Evolutionary conservation across 2,888 invertebrate genomes (phyloP).

Genomic region (Heteropelma amictum): DNA sequence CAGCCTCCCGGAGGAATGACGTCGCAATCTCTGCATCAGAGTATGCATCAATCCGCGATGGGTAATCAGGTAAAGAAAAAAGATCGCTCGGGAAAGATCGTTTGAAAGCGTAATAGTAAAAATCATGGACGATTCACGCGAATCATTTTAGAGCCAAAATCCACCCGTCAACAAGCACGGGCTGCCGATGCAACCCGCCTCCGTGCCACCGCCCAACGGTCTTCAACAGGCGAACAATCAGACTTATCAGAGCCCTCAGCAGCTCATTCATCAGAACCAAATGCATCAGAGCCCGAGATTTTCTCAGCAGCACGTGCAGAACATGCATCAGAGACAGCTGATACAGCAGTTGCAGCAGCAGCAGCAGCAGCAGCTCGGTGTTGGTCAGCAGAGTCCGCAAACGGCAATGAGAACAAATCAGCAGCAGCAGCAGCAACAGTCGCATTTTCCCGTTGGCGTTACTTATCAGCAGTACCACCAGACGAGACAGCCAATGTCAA

Average conservation of each 20-base stretch:
- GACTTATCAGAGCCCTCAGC: constrained; percentile 71
- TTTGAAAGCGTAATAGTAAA: no score
- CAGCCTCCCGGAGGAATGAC: constrained; percentile 64
- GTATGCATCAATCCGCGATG: constrained; percentile 64
- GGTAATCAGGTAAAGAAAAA: constrained; percentile 64
- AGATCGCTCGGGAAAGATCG: no score
- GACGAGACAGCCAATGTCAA: constrained; percentile 70
- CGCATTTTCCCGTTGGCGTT: constrained; percentile 61
- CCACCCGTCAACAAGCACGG: constrained; percentile 69
- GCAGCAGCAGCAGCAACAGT: constrained; percentile 67
- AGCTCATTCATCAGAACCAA: constrained; percentile 71
- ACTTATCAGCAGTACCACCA: constrained; percentile 73
- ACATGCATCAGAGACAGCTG: constrained; percentile 74
- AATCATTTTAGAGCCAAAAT: constrained; percentile 57
- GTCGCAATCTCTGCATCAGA: constrained; percentile 68
- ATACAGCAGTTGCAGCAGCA: constrained; percentile 79
- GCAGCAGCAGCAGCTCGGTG: constrained; percentile 75
- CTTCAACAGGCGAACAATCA: constrained; percentile 60
- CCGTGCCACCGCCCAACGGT: constrained; percentile 37
- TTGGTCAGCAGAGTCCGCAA: constrained; percentile 64
- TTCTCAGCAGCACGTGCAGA: constrained; percentile 73
- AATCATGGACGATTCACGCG: neutral
- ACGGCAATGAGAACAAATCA: constrained; percentile 50
- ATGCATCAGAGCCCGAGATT: constrained; percentile 72
- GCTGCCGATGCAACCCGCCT: constrained; percentile 66